Percentiles rank a stretch among this genome's conserved stretches.
phyloP scores from a whole-genome alignment of 1,140 invertebrate species.

The Drosophila ogumai region DNA sequence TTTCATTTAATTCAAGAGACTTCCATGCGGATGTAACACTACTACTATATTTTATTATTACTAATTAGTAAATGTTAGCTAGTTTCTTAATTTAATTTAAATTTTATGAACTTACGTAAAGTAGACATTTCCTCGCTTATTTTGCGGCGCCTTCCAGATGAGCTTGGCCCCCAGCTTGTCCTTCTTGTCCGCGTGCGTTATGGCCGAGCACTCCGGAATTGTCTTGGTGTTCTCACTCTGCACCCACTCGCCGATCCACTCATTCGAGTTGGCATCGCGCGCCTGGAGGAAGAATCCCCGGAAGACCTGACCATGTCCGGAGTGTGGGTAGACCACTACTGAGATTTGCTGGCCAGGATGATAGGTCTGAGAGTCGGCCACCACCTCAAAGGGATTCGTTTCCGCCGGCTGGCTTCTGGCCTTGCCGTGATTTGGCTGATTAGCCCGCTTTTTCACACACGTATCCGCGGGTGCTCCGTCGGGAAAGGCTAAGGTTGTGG shows the following conservation, averaged over 20 bases:
- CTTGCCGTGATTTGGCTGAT: constrained; percentile 91
- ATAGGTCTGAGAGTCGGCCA: constrained; percentile 88
- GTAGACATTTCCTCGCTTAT: constrained; percentile 89
- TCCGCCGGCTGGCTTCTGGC: constrained; percentile 87
- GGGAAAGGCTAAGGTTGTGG: constrained; percentile 86
- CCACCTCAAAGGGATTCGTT: constrained; percentile 88
- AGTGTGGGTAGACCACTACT: constrained; percentile 68
- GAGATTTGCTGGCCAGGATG: constrained; percentile 88
- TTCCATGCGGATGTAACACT: background rate
- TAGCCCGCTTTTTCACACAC: constrained; percentile 89
- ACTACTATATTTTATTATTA: background rate
- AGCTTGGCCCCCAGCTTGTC: constrained; percentile 90
- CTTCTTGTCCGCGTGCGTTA: constrained; percentile 91
- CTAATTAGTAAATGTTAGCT: background rate
- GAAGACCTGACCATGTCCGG: constrained; percentile 86
- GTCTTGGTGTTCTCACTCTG: constrained; percentile 90
- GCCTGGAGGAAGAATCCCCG: constrained; percentile 93
- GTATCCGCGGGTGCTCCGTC: constrained; percentile 91
- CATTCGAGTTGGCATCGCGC: constrained; percentile 88
- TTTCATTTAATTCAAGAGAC: background rate
- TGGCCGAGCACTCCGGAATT: constrained; percentile 91
- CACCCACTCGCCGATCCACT: constrained; percentile 90
- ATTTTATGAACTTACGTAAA: constrained; percentile 88
- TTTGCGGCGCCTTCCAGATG: constrained; percentile 90
- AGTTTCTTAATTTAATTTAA: background rate